A percentile compares a stretch with the other conserved stretches of the same genome.
Conservation (phyloP, 2,113 vertebrate species). For the Arenaria interpres region DNA sequence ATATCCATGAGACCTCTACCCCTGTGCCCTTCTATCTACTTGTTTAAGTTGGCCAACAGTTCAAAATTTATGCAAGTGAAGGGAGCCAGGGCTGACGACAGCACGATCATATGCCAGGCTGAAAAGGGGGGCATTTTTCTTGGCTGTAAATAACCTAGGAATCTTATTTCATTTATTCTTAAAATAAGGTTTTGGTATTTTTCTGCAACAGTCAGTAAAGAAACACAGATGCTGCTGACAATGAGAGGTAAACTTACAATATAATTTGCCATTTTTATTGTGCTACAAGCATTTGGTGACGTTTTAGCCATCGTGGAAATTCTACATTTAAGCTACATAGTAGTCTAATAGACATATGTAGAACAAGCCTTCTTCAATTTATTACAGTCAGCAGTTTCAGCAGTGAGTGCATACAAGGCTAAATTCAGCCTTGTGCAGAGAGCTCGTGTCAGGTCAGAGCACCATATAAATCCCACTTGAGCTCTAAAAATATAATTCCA, state of each 20-base stretch:
- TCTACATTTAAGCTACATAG: background rate
- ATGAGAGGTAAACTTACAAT: background rate
- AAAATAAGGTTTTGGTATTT: background rate
- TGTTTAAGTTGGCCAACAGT: background rate
- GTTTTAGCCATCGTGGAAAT: background rate
- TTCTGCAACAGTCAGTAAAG: background rate
- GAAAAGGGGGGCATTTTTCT: background rate
- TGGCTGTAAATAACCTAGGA: background rate
- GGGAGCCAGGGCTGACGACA: background rate
- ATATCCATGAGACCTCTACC: background rate
- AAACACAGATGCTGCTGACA: background rate
- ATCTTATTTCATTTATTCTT: background rate
- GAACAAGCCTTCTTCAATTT: constrained; percentile 9
- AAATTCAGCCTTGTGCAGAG: constrained; percentile 17
- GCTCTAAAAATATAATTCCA: constrained; percentile 34
- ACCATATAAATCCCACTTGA: constrained; percentile 32
- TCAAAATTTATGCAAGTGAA: background rate
- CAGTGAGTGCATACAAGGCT: background rate
- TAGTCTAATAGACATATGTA: background rate
- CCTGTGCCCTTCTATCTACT: background rate
- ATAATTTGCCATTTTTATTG: background rate
- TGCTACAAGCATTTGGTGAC: background rate
- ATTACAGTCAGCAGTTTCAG: constrained; percentile 10
- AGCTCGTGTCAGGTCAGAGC: background rate
- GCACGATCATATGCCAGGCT: background rate